Evolutionary conservation across 1,140 invertebrate genomes (phyloP).

Genomic region (Whitmania pigra): DNA sequence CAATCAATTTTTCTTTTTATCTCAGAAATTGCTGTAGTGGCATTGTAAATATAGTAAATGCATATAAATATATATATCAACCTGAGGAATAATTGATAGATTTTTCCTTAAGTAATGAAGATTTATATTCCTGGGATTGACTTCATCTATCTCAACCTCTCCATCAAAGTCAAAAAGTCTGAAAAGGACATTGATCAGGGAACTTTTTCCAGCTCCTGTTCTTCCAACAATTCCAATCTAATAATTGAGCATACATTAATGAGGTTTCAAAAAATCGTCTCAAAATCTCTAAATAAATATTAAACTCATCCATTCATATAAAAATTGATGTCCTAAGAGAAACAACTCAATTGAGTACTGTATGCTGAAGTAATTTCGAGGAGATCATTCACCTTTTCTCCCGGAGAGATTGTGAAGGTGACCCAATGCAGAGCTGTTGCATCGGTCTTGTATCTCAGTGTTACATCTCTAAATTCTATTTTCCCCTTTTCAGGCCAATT

Average conservation of each 20-base stretch:
- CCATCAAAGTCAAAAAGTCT: slow-evolving; percentile 46
- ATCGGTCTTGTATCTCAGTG: slow-evolving; percentile 20
- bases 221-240: slow-evolving; percentile 64
- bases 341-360: too few relatives aligned
- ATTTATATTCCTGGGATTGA: slow-evolving; percentile 53
- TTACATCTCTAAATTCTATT: slow-evolving; percentile 15
- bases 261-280: background rate
- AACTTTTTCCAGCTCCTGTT: slow-evolving; percentile 82
- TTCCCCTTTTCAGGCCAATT: slow-evolving; percentile 20
- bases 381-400: slow-evolving; percentile 20
- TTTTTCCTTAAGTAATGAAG: slow-evolving; percentile 57
- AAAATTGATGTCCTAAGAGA: too few relatives aligned
- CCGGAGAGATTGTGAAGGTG: slow-evolving; percentile 14
- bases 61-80: slow-evolving; percentile 20
- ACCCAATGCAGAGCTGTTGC: slow-evolving; percentile 15
- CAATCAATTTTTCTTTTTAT: background rate
- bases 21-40: too few relatives aligned
- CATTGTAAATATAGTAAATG: background rate
- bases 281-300: background rate
- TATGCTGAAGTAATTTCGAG: too few relatives aligned
- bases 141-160: slow-evolving; percentile 54
- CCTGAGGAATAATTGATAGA: slow-evolving; percentile 79
- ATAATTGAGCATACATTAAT: background rate
- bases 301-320: background rate
- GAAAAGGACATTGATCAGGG: slow-evolving; percentile 50